Base-by-base conservation (phyloP, 64 coral and sea anemone species). In the Stylophora pistillata region DNA sequence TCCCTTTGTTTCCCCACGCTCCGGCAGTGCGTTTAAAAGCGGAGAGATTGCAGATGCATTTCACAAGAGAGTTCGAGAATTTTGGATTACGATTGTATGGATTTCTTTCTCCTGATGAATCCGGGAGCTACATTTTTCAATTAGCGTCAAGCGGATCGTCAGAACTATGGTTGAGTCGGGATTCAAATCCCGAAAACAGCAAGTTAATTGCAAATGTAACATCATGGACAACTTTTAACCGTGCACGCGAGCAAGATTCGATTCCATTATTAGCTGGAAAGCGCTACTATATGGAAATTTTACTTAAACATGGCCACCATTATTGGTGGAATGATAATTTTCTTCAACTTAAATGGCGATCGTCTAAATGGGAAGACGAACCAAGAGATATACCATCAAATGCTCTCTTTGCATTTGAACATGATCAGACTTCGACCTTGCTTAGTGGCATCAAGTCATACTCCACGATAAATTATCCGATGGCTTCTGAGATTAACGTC, bases 101-200 rank as follows among this genome's bases (percentile, higher is more conserved):
- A 58, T 92, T 80, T 80, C 85, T 79, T 18, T 62, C 71, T 55
- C 65, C 73, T 37, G 10, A 47, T 55, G 32, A 78, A 63, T 41
- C 69, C 61, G 64, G 63, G 58, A 61, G 12, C 23, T 73, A 71
- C 85, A 78, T 3, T 37, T 87, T 92, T 85, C 29, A 55, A 17
- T 3, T 69, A 71, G 13, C 20, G 25, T 71, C 74, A 10, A 80
- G 37, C 81, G 91, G 64, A 87, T 87, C 83, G 65, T 92, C 91
- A 18, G 91, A 92, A n/a, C 60, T 92, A 9, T 92, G 91, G 91
- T 17, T 92, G 3, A 92, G 91, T 74, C 79, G 20, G 11, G 76
- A 92, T 47, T 81, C 63, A 10, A 87, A 73, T 6, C 91, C 84
- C 30, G 65, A 73, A 87, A 81, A 87, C 52, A 62, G 74, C 76